phyloP scores from a whole-genome alignment of 2,113 vertebrate species.

The Tragulus kanchil region DNA sequence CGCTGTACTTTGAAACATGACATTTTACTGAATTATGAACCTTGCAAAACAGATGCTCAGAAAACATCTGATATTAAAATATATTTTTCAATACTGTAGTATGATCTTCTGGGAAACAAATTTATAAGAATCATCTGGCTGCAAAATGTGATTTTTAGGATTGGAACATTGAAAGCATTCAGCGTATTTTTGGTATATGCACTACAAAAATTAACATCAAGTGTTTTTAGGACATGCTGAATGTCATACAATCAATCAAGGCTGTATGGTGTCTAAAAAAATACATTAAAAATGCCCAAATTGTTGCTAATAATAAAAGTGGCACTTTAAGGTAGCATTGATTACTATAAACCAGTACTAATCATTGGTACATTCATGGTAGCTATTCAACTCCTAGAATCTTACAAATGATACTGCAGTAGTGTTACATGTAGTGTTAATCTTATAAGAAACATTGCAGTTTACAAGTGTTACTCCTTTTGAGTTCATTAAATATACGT shows the following conservation, averaged over 20 bases:
- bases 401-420: neutral
- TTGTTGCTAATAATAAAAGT: conserved; percentile 40
- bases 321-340: neutral
- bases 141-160: conserved; percentile 84
- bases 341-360: neutral
- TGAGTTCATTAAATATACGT: neutral
- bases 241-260: conserved; percentile 76
- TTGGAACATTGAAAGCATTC: conserved; percentile 79
- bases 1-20: conserved; percentile 85
- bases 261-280: conserved; percentile 14
- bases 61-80: conserved; percentile 87
- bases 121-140: conserved; percentile 87
- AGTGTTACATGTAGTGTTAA: no score
- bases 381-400: neutral
- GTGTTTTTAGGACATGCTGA: conserved; percentile 70
- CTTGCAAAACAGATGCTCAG: conserved; percentile 86
- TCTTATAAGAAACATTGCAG: neutral
- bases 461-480: neutral
- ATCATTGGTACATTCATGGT: neutral
- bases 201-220: conserved; percentile 73
- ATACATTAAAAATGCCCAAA: neutral
- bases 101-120: conserved; percentile 80
- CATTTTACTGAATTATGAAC: conserved; percentile 85
- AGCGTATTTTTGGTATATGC: conserved; percentile 59
- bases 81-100: conserved; percentile 77